Conservation (phyloP, 2,888 invertebrate species). For the Yponomeuta plumbellus region DNA sequence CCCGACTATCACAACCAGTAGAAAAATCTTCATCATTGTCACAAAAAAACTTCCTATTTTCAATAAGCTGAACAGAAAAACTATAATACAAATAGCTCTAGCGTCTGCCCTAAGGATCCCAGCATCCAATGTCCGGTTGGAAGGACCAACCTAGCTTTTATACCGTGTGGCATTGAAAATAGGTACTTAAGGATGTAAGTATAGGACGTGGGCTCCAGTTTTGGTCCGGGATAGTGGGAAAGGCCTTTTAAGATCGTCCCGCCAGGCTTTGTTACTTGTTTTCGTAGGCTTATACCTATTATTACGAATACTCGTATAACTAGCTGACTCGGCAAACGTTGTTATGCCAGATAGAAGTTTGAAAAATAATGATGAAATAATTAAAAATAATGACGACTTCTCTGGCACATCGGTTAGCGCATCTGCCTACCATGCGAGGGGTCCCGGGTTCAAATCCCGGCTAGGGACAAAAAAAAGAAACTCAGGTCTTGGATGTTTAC, state of each 20-base stretch:
- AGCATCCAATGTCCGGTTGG: conserved; percentile 66
- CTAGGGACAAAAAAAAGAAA: too few relatives aligned
- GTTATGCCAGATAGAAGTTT: too few relatives aligned
- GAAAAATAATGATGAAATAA: too few relatives aligned
- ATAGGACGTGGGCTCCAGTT: conserved; percentile 65
- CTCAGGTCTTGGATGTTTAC: too few relatives aligned
- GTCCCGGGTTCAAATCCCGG: too few relatives aligned
- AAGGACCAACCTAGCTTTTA: conserved; percentile 62
- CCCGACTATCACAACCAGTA: neutral
- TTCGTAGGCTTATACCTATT: too few relatives aligned
- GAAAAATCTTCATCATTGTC: conserved; percentile 6
- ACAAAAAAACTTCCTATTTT: neutral
- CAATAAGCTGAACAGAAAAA: neutral
- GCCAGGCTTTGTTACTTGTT: neutral
- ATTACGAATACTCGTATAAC: too few relatives aligned
- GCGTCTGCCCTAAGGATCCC: conserved; percentile 17
- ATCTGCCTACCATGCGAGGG: too few relatives aligned
- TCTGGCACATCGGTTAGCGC: too few relatives aligned
- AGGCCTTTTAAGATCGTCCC: conserved; percentile 33
- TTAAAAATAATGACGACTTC: too few relatives aligned
- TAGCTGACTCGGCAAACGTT: too few relatives aligned
- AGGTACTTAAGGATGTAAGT: conserved; percentile 42
- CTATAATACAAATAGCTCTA: neutral
- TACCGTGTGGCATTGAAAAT: conserved; percentile 56
- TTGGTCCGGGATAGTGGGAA: conserved; percentile 58